phyloP scores from a whole-genome alignment of 2,113 vertebrate genomes.

The Otolemur garnettii region DNA sequence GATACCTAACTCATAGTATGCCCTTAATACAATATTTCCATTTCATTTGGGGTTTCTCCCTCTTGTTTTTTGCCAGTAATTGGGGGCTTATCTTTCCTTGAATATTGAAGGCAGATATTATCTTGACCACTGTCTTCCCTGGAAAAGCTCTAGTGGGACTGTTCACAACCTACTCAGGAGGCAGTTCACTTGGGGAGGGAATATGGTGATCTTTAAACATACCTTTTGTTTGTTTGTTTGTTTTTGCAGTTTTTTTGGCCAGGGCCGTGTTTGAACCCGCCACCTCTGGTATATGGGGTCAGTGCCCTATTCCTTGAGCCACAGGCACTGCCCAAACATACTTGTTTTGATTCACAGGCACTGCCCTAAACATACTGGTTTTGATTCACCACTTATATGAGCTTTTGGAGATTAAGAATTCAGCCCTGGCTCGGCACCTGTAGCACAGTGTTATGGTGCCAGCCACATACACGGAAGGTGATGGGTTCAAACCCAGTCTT shows the following conservation, averaged over 20 bases:
- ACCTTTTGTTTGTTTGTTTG: too few relatives aligned
- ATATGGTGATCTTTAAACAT: background rate
- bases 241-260: too few relatives aligned
- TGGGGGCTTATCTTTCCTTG: background rate
- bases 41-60: slow-evolving; percentile 1
- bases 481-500: too few relatives aligned
- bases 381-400: background rate
- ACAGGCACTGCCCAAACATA: too few relatives aligned
- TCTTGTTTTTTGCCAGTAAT: background rate
- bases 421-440: background rate
- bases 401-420: background rate
- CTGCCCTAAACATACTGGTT: background rate
- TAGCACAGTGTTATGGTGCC: too few relatives aligned
- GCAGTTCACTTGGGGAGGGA: background rate
- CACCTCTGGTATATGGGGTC: too few relatives aligned
- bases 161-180: background rate
- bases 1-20: background rate
- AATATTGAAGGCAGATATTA: slow-evolving; percentile 3
- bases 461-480: too few relatives aligned
- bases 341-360: too few relatives aligned
- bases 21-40: background rate
- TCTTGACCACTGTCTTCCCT: background rate
- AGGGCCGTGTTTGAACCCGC: too few relatives aligned
- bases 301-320: too few relatives aligned
- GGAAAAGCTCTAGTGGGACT: background rate